Percentiles rank a stretch among this genome's conserved stretches.
These are phyloP conservation scores for Trichonephila clavata DNA, from an alignment of 1,140 invertebrate species.

Conservation along the genomic window DNA sequence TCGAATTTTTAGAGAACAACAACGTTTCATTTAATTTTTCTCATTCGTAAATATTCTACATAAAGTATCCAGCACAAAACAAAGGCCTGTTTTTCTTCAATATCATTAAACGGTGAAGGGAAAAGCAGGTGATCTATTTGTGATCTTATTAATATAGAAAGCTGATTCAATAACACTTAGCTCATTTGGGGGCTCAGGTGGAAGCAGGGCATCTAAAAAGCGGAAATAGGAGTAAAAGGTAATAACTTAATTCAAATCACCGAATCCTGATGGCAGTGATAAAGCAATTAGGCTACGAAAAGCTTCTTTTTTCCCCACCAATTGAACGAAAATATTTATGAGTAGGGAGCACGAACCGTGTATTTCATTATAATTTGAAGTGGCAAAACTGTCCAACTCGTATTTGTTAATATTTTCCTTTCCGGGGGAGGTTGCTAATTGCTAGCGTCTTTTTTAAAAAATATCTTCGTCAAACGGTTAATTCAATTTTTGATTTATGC, in stretches of 20 bases:
- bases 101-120: neutral
- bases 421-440: neutral
- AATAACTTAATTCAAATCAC: neutral
- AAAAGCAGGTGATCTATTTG: neutral
- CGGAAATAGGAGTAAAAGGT: neutral
- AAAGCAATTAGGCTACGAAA: neutral
- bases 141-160: constrained; percentile 41
- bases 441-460: neutral
- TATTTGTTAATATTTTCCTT: neutral
- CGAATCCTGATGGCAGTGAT: neutral
- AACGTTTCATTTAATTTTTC: neutral
- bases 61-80: neutral
- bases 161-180: constrained; percentile 5
- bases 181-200: neutral
- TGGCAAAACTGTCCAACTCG: constrained; percentile 16
- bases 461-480: neutral
- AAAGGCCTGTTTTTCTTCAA: constrained; percentile 17
- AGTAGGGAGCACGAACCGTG: neutral
- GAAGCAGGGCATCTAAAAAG: neutral
- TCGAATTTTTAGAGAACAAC: neutral
- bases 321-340: neutral
- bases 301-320: neutral
- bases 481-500: constrained; percentile 12
- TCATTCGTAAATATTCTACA: neutral
- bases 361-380: neutral